A percentile compares a stretch with the other conserved stretches of the same genome.
Conservation (phyloP, 2,113 vertebrate species). For the Neogale vison region DNA sequence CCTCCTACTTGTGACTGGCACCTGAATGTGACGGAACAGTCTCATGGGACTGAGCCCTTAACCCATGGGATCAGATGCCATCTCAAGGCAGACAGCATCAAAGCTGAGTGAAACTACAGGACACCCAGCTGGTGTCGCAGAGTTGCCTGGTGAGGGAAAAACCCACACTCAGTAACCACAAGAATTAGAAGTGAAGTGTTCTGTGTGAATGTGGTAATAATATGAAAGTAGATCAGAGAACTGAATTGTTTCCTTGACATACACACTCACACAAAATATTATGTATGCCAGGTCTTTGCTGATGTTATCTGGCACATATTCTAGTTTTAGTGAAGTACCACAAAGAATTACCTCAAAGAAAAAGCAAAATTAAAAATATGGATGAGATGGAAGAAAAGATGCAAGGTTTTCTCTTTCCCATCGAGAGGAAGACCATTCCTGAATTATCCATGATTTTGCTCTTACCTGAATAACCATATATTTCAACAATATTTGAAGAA, state of each 20-base stretch:
- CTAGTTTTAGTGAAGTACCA: background rate
- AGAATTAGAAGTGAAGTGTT: background rate
- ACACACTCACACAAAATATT: background rate
- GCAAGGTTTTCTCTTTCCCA: background rate
- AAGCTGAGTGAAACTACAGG: background rate
- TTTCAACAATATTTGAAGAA: constrained; percentile 95
- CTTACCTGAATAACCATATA: constrained; percentile 97
- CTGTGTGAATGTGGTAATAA: background rate
- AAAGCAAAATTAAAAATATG: background rate
- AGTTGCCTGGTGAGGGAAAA: background rate
- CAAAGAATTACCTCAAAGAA: background rate
- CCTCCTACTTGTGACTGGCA: background rate
- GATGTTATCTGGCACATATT: background rate
- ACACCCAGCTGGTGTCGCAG: background rate
- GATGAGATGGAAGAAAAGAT: background rate
- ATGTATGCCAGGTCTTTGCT: background rate
- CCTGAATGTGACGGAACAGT: background rate
- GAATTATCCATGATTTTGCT: background rate
- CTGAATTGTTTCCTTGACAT: background rate
- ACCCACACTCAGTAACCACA: background rate
- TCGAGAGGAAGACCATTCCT: background rate
- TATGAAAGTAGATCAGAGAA: background rate
- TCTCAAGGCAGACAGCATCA: background rate
- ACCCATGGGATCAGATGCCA: background rate
- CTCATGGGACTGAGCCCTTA: background rate